Evolutionary conservation across 2,888 invertebrate species (phyloP).

Genomic region (Orthonychiurus folsomi): DNA sequence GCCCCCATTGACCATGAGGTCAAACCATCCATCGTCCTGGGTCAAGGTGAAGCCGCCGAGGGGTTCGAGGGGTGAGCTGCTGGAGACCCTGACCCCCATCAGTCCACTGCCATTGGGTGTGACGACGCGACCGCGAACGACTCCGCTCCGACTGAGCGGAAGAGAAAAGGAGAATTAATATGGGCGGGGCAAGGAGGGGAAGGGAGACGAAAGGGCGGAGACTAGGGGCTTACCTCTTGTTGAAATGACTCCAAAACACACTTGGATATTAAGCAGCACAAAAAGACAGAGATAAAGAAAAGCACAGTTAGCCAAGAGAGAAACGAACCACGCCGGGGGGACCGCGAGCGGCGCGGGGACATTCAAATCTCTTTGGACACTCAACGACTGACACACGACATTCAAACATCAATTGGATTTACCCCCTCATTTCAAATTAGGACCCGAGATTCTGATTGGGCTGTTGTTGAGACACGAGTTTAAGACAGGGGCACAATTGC

Average conservation of each 20-base stretch:
- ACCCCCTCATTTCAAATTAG: background rate
- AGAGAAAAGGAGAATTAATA: slow-evolving; percentile 8
- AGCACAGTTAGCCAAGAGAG: slow-evolving; percentile 34
- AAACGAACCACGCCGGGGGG: too few species aligned
- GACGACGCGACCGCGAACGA: slow-evolving; percentile 88
- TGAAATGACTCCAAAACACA: slow-evolving; percentile 99
- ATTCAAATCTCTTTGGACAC: too few species aligned
- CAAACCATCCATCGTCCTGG: slow-evolving; percentile 90
- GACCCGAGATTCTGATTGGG: too few species aligned
- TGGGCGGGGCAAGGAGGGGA: slow-evolving; percentile 1
- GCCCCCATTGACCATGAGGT: slow-evolving; percentile 97
- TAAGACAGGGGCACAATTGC: slow-evolving; percentile 40
- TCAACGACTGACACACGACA: background rate
- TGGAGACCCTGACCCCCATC: slow-evolving; percentile 90
- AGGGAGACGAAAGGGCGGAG: background rate
- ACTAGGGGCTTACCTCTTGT: slow-evolving; percentile 75
- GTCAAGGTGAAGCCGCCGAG: slow-evolving; percentile 87
- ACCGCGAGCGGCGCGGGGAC: too few species aligned
- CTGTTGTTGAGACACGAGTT: too few species aligned
- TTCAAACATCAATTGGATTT: background rate
- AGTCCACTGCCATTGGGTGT: slow-evolving; percentile 85
- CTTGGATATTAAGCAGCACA: slow-evolving; percentile 66
- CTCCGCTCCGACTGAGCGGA: slow-evolving; percentile 78
- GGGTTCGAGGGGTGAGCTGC: slow-evolving; percentile 65
- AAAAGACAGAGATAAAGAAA: slow-evolving; percentile 45